Percentiles rank a stretch among this genome's conserved stretches.
phyloP scores from a whole-genome alignment of 2,888 invertebrate genomes.

The Synanthedon vespiformis region DNA sequence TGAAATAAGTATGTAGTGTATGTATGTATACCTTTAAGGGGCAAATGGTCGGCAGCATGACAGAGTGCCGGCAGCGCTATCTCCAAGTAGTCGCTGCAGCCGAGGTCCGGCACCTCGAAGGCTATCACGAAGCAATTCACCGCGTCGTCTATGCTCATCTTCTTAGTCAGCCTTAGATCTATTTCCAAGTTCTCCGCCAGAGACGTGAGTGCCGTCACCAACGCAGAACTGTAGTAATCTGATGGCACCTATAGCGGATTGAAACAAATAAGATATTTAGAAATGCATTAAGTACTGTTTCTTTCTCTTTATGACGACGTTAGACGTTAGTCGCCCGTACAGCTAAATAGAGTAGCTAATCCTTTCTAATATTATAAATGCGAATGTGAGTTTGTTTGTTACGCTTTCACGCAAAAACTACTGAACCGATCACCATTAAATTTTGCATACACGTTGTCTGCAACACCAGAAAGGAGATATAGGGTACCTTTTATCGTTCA shows the following conservation, averaged over 20 bases:
- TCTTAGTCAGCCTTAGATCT: constrained; percentile 73
- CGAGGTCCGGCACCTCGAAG: constrained; percentile 81
- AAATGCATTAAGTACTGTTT: neutral
- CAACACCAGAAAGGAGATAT: too few species aligned
- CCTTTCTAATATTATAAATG: too few species aligned
- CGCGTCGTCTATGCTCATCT: constrained; percentile 63
- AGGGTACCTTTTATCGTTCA: too few species aligned
- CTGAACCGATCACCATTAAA: too few species aligned
- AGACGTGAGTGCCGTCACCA: constrained; percentile 80
- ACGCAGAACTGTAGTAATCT: constrained; percentile 69
- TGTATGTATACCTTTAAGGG: constrained; percentile 63
- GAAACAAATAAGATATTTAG: neutral
- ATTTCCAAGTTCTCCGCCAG: constrained; percentile 79
- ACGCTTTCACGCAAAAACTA: too few species aligned
- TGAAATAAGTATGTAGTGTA: too few species aligned
- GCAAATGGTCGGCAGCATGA: constrained; percentile 79
- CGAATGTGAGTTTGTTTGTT: too few species aligned
- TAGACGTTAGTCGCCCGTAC: too few species aligned
- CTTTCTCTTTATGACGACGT: too few species aligned
- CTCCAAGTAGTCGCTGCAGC: constrained; percentile 85
- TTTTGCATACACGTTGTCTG: too few species aligned
- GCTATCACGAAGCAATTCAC: constrained; percentile 77
- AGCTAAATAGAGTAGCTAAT: too few species aligned
- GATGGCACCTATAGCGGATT: constrained; percentile 44
- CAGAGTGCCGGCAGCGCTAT: constrained; percentile 83